Percentiles rank a stretch among this genome's conserved stretches.
phyloP scores from a whole-genome alignment of 2,113 vertebrate genomes.

The Myodes glareolus region DNA sequence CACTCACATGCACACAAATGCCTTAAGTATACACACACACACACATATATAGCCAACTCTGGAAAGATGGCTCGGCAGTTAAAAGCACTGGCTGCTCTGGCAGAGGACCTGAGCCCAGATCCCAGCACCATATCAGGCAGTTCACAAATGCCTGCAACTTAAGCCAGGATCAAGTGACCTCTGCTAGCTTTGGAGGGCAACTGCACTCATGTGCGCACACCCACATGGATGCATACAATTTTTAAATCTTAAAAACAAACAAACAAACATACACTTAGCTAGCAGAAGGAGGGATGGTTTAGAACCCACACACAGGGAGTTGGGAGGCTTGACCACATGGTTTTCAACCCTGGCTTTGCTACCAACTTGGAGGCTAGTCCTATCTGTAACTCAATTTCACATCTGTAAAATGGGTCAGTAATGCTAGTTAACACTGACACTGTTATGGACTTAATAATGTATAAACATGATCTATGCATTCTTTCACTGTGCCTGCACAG shows the following conservation, averaged over 20 bases:
- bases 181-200: background rate
- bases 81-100: background rate
- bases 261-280: background rate
- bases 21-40: background rate
- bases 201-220: background rate
- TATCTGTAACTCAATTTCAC: slow-evolving; percentile 4
- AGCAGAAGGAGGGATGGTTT: background rate
- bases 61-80: background rate
- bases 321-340: background rate
- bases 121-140: background rate
- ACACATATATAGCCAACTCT: background rate
- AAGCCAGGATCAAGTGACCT: background rate
- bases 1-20: background rate
- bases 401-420: background rate
- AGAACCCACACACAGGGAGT: background rate
- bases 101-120: background rate
- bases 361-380: background rate
- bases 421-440: background rate
- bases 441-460: background rate
- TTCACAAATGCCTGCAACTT: too few relatives aligned
- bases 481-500: background rate
- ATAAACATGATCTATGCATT: background rate
- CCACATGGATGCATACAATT: background rate
- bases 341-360: background rate
- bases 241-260: background rate